Percentiles rank a stretch among this genome's conserved stretches.
phyloP scores from a whole-genome alignment of 1,140 invertebrate genomes.

The Ptiloglossa arizonensis region DNA sequence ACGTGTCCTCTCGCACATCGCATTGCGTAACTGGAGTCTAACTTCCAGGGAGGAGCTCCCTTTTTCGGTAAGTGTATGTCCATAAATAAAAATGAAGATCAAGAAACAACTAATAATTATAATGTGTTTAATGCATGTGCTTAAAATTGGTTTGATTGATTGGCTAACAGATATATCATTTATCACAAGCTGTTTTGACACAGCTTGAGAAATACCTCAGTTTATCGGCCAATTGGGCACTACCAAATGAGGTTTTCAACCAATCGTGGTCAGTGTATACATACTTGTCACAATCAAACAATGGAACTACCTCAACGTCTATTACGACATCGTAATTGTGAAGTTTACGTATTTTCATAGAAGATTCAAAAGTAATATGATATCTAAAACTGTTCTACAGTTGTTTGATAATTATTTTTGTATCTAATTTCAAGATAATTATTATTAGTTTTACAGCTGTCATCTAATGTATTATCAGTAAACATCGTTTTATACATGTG shows the following conservation, averaged over 20 bases:
- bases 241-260: constrained; percentile 46
- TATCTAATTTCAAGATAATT: background rate
- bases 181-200: constrained; percentile 49
- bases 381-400: background rate
- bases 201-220: constrained; percentile 18
- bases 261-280: constrained; percentile 53
- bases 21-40: constrained; percentile 74
- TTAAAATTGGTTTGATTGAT: constrained; percentile 9
- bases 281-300: constrained; percentile 54
- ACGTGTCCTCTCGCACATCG: constrained; percentile 72
- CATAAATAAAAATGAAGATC: constrained; percentile 5
- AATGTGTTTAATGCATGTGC: background rate
- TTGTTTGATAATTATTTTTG: background rate
- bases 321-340: constrained; percentile 54
- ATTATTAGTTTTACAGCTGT: background rate
- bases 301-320: constrained; percentile 62
- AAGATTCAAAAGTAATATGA: background rate
- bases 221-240: constrained; percentile 68
- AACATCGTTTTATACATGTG: background rate
- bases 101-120: background rate
- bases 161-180: constrained; percentile 12
- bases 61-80: constrained; percentile 70
- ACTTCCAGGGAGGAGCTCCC: constrained; percentile 75
- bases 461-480: background rate
- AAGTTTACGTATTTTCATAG: background rate